Percentiles rank a stretch among this genome's conserved stretches.
Evolutionary conservation across 2,113 vertebrate genomes (phyloP).

Genomic region (Psephotus haematonotus): DNA sequence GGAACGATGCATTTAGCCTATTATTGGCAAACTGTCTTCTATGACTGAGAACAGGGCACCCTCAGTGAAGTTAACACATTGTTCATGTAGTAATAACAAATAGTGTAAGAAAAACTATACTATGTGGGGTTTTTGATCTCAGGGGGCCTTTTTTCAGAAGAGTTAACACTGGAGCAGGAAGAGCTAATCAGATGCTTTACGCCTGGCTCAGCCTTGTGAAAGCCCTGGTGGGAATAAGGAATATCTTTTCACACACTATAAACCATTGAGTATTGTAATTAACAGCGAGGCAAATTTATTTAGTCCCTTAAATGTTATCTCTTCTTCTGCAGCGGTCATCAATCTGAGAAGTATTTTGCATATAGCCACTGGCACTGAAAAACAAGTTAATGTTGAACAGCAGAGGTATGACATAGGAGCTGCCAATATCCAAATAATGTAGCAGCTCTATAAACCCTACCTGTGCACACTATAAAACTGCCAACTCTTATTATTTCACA

Average conservation of each 20-base stretch:
- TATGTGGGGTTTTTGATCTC: neutral
- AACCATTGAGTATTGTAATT: neutral
- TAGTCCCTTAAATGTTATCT: neutral
- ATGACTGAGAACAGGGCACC: neutral
- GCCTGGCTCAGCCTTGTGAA: neutral
- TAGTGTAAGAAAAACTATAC: neutral
- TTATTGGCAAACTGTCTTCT: neutral
- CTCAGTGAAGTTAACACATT: neutral
- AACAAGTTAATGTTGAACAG: neutral
- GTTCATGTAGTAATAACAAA: neutral
- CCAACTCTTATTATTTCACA: neutral
- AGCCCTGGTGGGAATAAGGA: neutral
- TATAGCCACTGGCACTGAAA: neutral
- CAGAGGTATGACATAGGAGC: neutral
- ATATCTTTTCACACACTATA: neutral
- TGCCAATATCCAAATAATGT: neutral
- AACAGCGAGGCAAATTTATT: neutral
- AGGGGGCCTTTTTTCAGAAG: neutral
- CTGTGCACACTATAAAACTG: neutral
- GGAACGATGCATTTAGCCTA: neutral
- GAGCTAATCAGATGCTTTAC: neutral
- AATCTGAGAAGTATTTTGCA: neutral
- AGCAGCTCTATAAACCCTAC: neutral
- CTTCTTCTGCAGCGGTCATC: neutral
- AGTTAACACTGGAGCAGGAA: neutral